Conservation (phyloP, 2,888 invertebrate species). For the Lycia hirtaria region DNA sequence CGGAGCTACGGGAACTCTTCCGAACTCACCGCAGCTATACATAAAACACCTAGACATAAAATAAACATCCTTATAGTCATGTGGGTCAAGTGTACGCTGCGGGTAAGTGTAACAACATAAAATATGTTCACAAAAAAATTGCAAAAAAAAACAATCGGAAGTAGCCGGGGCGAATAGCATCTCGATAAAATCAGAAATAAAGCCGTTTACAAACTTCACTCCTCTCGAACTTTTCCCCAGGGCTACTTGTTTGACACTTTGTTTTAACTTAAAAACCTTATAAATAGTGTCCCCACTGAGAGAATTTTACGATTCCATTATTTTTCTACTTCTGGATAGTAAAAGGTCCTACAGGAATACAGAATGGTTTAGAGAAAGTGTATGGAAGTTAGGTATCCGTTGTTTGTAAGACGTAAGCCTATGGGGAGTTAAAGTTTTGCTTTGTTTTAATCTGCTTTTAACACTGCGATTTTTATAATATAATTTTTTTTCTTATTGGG, state of each 20-base stretch:
- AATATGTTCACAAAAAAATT: slow-evolving; percentile 21
- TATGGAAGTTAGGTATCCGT: slow-evolving; percentile 21
- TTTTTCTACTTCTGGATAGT: slow-evolving; percentile 58
- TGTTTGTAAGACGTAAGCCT: slow-evolving; percentile 14
- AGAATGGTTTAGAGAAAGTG: slow-evolving; percentile 39
- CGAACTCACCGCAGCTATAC: too few species aligned
- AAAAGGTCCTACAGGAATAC: slow-evolving; percentile 49
- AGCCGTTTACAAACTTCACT: slow-evolving; percentile 68
- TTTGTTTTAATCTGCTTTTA: slow-evolving; percentile 10
- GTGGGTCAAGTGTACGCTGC: too few species aligned
- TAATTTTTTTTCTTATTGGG: too few species aligned
- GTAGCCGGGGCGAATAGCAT: slow-evolving; percentile 44
- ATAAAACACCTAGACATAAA: too few species aligned
- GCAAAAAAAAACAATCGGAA: slow-evolving; percentile 33
- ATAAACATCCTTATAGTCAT: too few species aligned
- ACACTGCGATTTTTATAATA: too few species aligned
- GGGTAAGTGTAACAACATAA: background rate
- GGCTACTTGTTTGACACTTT: slow-evolving; percentile 73
- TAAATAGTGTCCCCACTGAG: slow-evolving; percentile 71
- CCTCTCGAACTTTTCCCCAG: slow-evolving; percentile 65
- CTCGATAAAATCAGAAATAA: slow-evolving; percentile 69
- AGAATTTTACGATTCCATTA: slow-evolving; percentile 64
- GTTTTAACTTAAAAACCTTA: slow-evolving; percentile 72
- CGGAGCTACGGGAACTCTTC: too few species aligned
- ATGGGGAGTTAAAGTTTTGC: slow-evolving; percentile 12